A percentile compares a stretch with the other conserved stretches of the same genome.
Evolutionary conservation across 2,888 invertebrate species (phyloP).

Genomic region (Chaitophorus viminalis): DNA sequence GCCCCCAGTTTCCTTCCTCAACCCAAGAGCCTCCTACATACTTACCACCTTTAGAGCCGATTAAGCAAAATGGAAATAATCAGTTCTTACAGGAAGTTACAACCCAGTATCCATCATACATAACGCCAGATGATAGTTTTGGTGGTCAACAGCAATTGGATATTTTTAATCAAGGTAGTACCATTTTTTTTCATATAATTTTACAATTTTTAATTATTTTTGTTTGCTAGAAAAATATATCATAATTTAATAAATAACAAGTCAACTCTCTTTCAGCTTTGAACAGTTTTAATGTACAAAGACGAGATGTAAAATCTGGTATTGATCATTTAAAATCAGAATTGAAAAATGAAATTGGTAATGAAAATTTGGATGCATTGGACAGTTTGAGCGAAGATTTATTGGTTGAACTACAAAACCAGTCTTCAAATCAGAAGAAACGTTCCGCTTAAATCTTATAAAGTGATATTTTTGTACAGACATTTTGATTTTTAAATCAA

Average conservation of each 20-base stretch:
- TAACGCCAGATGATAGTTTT: conserved; percentile 25
- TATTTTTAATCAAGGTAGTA: conserved; percentile 37
- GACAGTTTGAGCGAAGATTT: conserved; percentile 59
- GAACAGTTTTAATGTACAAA: conserved; percentile 30
- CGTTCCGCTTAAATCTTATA: neutral
- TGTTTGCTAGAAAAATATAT: too few species aligned
- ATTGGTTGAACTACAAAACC: conserved; percentile 50
- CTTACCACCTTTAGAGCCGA: conserved; percentile 63
- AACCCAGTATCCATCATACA: conserved; percentile 38
- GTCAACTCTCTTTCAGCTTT: neutral
- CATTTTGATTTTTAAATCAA: conserved; percentile 9
- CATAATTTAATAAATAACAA: too few species aligned
- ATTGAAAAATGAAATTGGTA: conserved; percentile 61
- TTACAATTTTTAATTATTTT: too few species aligned
- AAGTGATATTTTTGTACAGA: neutral
- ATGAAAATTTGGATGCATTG: conserved; percentile 41
- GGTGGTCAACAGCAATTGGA: conserved; percentile 37
- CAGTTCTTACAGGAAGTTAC: conserved; percentile 31
- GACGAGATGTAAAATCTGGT: conserved; percentile 46
- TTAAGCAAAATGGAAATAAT: neutral
- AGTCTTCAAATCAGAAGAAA: neutral
- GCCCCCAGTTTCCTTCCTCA: conserved; percentile 64
- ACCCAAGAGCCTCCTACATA: conserved; percentile 62
- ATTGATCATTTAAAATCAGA: conserved; percentile 57
- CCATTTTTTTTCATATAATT: neutral